Evolutionary conservation across 2,888 invertebrate species (phyloP).

Genomic region (Spilosoma lubricipeda): DNA sequence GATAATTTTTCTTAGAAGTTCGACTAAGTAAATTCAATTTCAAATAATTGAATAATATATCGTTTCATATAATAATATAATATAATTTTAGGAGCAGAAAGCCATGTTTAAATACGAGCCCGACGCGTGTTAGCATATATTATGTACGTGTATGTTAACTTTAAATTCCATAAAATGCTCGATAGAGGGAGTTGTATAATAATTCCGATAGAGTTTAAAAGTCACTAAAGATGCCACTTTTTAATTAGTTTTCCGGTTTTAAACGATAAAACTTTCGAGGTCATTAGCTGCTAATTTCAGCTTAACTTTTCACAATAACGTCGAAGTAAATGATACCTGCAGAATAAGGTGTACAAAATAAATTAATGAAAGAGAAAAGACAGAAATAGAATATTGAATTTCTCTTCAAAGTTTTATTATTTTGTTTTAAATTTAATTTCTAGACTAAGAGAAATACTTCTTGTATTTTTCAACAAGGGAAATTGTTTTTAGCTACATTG

Average conservation of each 20-base stretch:
- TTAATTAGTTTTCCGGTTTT: neutral
- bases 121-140: too few species aligned
- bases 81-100: neutral
- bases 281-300: neutral
- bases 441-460: too few species aligned
- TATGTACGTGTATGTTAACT: too few species aligned
- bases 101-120: neutral
- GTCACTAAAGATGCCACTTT: neutral
- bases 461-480: too few species aligned
- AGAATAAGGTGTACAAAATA: too few species aligned
- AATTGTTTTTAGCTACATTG: neutral
- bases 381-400: neutral
- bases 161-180: too few species aligned
- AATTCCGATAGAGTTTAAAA: neutral
- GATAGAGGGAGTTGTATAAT: neutral
- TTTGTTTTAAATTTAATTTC: too few species aligned
- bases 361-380: too few species aligned
- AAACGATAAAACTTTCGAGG: neutral
- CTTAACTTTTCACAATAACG: neutral
- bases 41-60: too few species aligned
- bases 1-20: neutral
- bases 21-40: neutral
- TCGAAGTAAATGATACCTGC: too few species aligned
- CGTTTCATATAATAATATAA: neutral
- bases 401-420: neutral